A percentile compares a stretch with the other conserved stretches of the same genome.
phyloP scores from a whole-genome alignment of 2,888 invertebrate species.

The Andrena hattorfiana region DNA sequence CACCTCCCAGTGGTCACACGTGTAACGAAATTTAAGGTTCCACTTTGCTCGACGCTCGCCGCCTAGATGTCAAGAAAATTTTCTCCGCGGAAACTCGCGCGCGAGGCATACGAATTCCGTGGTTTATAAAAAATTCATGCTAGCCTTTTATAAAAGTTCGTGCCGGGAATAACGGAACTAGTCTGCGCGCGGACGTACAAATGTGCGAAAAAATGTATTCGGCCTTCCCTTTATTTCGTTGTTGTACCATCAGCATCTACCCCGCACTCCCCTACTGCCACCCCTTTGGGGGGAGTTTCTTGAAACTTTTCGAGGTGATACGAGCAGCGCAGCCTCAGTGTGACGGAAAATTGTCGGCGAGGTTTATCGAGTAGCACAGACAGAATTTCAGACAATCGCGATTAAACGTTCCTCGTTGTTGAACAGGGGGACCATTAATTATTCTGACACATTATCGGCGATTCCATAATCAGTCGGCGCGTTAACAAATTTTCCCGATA shows the following conservation, averaged over 20 bases:
- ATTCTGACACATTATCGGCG: slow-evolving; percentile 50
- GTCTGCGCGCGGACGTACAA: slow-evolving; percentile 29
- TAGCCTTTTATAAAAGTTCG: slow-evolving; percentile 53
- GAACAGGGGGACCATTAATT: slow-evolving; percentile 40
- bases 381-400: background rate
- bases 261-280: no score
- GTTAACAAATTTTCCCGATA: slow-evolving; percentile 46
- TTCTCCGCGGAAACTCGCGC: slow-evolving; percentile 25
- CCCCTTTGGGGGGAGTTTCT: slow-evolving; percentile 9
- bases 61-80: slow-evolving; percentile 45
- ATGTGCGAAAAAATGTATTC: slow-evolving; percentile 52
- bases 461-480: slow-evolving; percentile 30
- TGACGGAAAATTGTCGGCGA: background rate
- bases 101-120: slow-evolving; percentile 45
- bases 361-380: background rate
- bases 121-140: slow-evolving; percentile 61
- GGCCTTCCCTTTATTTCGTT: slow-evolving; percentile 30
- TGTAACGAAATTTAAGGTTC: slow-evolving; percentile 60
- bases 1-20: slow-evolving; percentile 54
- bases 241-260: background rate
- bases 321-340: background rate
- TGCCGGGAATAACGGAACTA: slow-evolving; percentile 50
- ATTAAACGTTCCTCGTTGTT: slow-evolving; percentile 3
- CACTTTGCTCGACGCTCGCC: slow-evolving; percentile 34
- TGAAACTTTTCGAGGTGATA: slow-evolving; percentile 16